These are phyloP conservation scores for Camponotus pennsylvanicus DNA, from an alignment of 1,140 invertebrate species.

Conservation along the genomic window DNA sequence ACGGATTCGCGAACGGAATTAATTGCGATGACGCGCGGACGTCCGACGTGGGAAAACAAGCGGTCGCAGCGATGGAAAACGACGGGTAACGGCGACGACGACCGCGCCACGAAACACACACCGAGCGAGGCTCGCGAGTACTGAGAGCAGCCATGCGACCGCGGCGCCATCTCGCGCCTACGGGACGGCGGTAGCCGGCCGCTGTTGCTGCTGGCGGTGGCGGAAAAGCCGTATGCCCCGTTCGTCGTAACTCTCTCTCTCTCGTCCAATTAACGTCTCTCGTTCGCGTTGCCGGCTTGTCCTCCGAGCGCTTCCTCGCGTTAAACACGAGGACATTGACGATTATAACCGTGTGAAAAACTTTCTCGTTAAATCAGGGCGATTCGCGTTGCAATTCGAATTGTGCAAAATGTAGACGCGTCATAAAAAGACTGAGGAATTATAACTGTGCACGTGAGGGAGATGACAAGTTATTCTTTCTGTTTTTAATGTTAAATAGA, in stretches of 20 bases:
- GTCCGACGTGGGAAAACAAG: slow-evolving; percentile 55
- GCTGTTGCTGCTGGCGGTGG: slow-evolving; percentile 21
- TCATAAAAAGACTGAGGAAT: not conserved
- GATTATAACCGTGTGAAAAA: slow-evolving; percentile 37
- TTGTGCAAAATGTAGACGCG: not conserved
- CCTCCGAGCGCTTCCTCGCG: not conserved
- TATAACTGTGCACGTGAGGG: not conserved
- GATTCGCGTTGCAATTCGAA: not conserved
- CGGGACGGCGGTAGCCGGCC: slow-evolving; percentile 59
- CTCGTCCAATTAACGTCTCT: slow-evolving; percentile 58
- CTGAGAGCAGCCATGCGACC: slow-evolving; percentile 84
- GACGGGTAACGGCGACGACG: slow-evolving; percentile 43
- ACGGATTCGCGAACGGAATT: slow-evolving; percentile 78
- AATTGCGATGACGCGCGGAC: slow-evolving; percentile 61
- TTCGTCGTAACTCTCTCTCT: slow-evolving; percentile 69
- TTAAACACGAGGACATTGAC: slow-evolving; percentile 13
- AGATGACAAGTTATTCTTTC: not conserved
- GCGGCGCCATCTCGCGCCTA: slow-evolving; percentile 75
- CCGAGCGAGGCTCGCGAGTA: slow-evolving; percentile 83
- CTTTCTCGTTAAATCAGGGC: not conserved
- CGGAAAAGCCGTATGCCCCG: slow-evolving; percentile 46
- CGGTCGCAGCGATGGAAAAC: slow-evolving; percentile 17
- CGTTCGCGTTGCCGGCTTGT: slow-evolving; percentile 22
- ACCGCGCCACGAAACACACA: slow-evolving; percentile 78
- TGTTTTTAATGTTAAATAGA: no score